These are phyloP conservation scores for Heliothis peltigera DNA, from an alignment of 2,888 invertebrate genomes.

Conservation along the genomic window DNA sequence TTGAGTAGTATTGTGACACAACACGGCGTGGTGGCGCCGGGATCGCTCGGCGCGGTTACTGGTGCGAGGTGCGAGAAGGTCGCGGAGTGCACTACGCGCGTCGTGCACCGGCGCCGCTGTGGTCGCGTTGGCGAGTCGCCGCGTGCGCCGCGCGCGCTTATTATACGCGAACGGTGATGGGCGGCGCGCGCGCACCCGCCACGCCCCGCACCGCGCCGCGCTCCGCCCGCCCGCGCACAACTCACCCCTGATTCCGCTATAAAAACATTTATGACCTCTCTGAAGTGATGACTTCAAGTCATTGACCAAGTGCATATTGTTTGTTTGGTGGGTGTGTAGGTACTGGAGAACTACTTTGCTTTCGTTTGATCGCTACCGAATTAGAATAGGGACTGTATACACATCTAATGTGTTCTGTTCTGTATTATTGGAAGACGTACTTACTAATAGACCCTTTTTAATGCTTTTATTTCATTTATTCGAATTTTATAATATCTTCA, in stretches of 20 bases:
- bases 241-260: slow-evolving; percentile 58
- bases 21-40: slow-evolving; percentile 56
- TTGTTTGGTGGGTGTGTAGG: slow-evolving; percentile 37
- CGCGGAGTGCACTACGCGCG: slow-evolving; percentile 61
- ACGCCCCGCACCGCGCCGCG: slow-evolving; percentile 80
- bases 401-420: slow-evolving; percentile 16
- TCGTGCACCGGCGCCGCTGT: slow-evolving; percentile 73
- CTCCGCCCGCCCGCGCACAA: slow-evolving; percentile 74
- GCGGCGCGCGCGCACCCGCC: slow-evolving; percentile 80
- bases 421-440: slow-evolving; percentile 21
- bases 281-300: slow-evolving; percentile 54
- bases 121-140: slow-evolving; percentile 66
- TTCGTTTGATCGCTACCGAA: slow-evolving; percentile 39
- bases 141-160: slow-evolving; percentile 77
- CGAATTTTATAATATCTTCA: no score
- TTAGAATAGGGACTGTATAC: slow-evolving; percentile 48
- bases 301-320: slow-evolving; percentile 54
- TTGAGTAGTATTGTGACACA: slow-evolving; percentile 35
- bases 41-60: slow-evolving; percentile 54
- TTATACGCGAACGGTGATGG: slow-evolving; percentile 72
- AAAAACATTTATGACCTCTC: slow-evolving; percentile 62
- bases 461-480: no score
- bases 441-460: no score
- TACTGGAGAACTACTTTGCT: slow-evolving; percentile 23
- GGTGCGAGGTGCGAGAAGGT: slow-evolving; percentile 49